These are phyloP conservation scores for Linyphia triangularis DNA, from an alignment of 2,888 invertebrate genomes.

Conservation along the genomic window DNA sequence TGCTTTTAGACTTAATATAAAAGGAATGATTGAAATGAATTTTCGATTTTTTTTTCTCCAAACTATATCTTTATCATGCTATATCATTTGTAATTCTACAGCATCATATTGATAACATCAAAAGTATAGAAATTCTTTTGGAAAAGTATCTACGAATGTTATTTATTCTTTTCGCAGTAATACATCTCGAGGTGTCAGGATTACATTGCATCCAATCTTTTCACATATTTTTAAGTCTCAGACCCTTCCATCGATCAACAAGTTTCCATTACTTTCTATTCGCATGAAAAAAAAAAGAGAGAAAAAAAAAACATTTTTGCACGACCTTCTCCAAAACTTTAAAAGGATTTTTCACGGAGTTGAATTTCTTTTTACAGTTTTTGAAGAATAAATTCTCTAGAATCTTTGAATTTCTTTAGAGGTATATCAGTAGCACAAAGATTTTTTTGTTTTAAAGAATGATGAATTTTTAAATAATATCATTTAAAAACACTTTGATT, in stretches of 20 bases:
- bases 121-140: background rate
- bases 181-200: constrained; percentile 25
- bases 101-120: too few relatives aligned
- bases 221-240: constrained; percentile 25
- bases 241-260: constrained; percentile 38
- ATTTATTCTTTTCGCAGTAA: background rate
- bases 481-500: too few relatives aligned
- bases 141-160: background rate
- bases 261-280: constrained; percentile 30
- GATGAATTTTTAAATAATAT: too few relatives aligned
- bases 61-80: too few relatives aligned
- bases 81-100: too few relatives aligned
- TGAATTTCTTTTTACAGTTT: background rate
- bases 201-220: constrained; percentile 18
- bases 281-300: background rate
- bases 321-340: background rate
- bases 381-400: background rate
- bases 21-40: too few relatives aligned
- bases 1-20: too few relatives aligned
- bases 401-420: background rate
- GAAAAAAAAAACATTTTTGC: background rate
- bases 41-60: too few relatives aligned
- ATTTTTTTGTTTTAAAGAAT: background rate
- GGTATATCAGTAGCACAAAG: background rate
- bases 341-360: background rate